Evolutionary conservation across 2,888 invertebrate species (phyloP).

Genomic region (Zele albiditarsus): DNA sequence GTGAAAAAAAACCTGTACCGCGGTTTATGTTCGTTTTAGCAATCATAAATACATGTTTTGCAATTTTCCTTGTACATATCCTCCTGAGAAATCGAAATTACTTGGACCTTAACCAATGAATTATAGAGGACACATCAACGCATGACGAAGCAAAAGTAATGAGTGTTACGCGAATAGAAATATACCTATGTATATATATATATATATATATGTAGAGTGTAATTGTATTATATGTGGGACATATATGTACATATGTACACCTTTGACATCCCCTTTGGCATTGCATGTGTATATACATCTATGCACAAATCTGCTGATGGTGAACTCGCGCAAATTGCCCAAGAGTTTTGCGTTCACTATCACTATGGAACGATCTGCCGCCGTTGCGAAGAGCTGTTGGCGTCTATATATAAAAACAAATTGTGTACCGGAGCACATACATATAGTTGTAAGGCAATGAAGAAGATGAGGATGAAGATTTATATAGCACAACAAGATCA

Average conservation of each 20-base stretch:
- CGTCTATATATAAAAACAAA: slow-evolving; percentile 1
- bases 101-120: background rate
- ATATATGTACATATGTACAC: background rate
- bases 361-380: slow-evolving; percentile 22
- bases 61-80: background rate
- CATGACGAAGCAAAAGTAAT: slow-evolving; percentile 1
- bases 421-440: background rate
- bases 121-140: background rate
- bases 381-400: background rate
- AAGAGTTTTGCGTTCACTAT: slow-evolving; percentile 6
- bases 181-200: background rate
- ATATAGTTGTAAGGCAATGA: too few relatives aligned
- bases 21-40: background rate
- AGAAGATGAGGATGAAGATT: slow-evolving; percentile 3
- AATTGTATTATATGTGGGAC: background rate
- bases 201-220: too few relatives aligned
- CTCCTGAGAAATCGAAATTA: background rate
- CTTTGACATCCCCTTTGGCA: background rate
- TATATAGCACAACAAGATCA: background rate
- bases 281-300: background rate
- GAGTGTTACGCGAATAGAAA: background rate
- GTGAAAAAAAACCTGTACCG: background rate
- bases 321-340: background rate
- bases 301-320: background rate
- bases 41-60: background rate